A percentile compares a stretch with the other conserved stretches of the same genome.
Evolutionary conservation across 1,140 invertebrate genomes (phyloP).

Genomic region (Drosophila saltans): DNA sequence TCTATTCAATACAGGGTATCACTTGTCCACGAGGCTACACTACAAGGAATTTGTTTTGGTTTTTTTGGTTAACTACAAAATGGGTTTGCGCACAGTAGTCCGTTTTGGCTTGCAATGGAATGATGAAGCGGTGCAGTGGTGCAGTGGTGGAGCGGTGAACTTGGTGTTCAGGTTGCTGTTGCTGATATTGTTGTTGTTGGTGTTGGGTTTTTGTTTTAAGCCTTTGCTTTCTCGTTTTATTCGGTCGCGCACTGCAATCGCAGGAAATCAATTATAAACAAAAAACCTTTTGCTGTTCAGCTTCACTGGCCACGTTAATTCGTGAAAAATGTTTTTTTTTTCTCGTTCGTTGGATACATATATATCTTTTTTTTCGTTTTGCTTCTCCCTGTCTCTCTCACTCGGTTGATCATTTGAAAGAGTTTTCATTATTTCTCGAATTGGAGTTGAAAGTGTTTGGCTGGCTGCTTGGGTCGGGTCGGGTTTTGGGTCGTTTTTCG

Average conservation of each 20-base stretch:
- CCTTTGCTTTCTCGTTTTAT: constrained; percentile 58
- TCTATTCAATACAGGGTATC: too few relatives aligned
- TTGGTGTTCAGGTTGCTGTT: constrained; percentile 36
- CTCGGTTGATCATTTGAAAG: constrained; percentile 58
- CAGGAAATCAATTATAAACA: constrained; percentile 76
- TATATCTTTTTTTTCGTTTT: neutral
- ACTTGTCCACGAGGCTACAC: too few relatives aligned
- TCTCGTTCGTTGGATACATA: neutral
- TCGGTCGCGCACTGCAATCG: constrained; percentile 57
- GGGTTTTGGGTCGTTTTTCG: constrained; percentile 22
- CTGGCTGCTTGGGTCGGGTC: constrained; percentile 51
- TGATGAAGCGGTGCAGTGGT: constrained; percentile 2
- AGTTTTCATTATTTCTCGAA: constrained; percentile 69
- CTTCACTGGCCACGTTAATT: constrained; percentile 73
- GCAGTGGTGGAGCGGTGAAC: constrained; percentile 3
- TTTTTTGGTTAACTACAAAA: constrained; percentile 54
- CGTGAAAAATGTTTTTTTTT: constrained; percentile 73
- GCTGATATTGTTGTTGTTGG: constrained; percentile 23
- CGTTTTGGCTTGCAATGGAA: constrained; percentile 49
- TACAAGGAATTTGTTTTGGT: neutral
- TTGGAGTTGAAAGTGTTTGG: constrained; percentile 59
- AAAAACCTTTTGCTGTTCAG: constrained; percentile 66
- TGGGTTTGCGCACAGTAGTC: constrained; percentile 68
- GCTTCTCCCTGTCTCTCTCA: constrained; percentile 22
- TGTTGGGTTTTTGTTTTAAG: constrained; percentile 34